phyloP scores from a whole-genome alignment of 23 tunicate species.

The Styela clava region DNA sequence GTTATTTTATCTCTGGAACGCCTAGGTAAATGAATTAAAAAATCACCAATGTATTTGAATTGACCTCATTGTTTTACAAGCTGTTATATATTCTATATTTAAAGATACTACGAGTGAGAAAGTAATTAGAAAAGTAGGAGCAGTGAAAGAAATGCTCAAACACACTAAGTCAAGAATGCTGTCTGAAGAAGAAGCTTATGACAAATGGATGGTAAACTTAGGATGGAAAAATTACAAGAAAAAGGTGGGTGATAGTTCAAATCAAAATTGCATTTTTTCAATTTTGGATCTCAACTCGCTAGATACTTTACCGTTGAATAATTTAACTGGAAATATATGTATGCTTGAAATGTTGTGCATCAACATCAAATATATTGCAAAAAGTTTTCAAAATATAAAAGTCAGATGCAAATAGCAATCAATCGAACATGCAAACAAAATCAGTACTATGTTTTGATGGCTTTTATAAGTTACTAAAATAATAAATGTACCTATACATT shows the following conservation, averaged over 20 bases:
- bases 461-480: too few relatives aligned
- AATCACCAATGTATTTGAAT: neutral
- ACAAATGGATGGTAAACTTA: constrained; percentile 77
- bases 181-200: constrained; percentile 61
- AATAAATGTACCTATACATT: too few relatives aligned
- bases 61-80: neutral
- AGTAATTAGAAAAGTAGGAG: constrained; percentile 25
- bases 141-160: constrained; percentile 47
- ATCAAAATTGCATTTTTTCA: neutral
- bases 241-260: constrained; percentile 32
- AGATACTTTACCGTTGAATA: too few relatives aligned
- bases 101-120: neutral
- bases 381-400: too few relatives aligned
- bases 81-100: neutral
- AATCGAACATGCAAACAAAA: too few relatives aligned
- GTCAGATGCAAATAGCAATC: too few relatives aligned
- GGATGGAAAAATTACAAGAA: constrained; percentile 81
- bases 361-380: too few relatives aligned
- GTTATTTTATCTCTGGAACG: constrained; percentile 66
- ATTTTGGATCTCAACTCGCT: too few relatives aligned
- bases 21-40: constrained; percentile 15
- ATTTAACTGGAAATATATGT: too few relatives aligned
- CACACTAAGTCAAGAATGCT: constrained; percentile 48
- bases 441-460: too few relatives aligned
- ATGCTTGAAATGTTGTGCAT: too few relatives aligned